Base-by-base conservation (phyloP, 92 coral and sea anemone species). In the Virgularia gustaviana region DNA sequence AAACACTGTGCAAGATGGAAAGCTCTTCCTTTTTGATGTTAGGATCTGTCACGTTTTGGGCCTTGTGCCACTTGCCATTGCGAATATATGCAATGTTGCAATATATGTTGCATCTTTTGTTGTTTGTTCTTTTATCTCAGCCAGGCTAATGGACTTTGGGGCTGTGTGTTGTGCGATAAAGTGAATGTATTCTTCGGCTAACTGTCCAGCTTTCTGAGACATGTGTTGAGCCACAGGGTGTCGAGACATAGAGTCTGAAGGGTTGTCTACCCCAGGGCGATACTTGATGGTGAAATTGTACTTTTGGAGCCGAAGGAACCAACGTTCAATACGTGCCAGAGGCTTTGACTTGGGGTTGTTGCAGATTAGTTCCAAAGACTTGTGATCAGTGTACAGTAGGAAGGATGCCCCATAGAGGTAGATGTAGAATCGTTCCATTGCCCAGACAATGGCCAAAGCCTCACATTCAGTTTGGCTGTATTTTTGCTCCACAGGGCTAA, bases 261-360 rank as follows among this genome's bases (percentile, higher is more conserved):
- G 49, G 49, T 62, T 62, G 5, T 36, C 35, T 11, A 16, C 31
- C 9, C 63, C 35, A 11, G 44, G 41, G 37, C 27, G 37, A 11
- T 62, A 62, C 3, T 12, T 62, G 9, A 62, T 49, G 36, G 9
- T 12, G 41, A 62, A 62, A 19, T 19, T 30, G 27, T 62, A 62
- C 49, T 62, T 36, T 32, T 62, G 70, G 25, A 35, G 41, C 10
- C 29, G 70, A 12, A 62, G 49, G 24, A 62, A 37, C 70, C 70
- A 62, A 12, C 45, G 45, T 62, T 62, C 70, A 12, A 62, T 62
- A 18, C 70, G 25, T 11, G 70, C 49, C 19, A 49, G 70, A 10
- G 65, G 65, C 34, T 34, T 59, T 22, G 65, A 30, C 9, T 12
- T 22, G n/a, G 41, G 65, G 22, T 59, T 32, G 28, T 22, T 20